Percentiles rank a stretch among this genome's conserved stretches.
phyloP scores from a whole-genome alignment of 2,888 invertebrate species.

The Aspidiotus destructor region DNA sequence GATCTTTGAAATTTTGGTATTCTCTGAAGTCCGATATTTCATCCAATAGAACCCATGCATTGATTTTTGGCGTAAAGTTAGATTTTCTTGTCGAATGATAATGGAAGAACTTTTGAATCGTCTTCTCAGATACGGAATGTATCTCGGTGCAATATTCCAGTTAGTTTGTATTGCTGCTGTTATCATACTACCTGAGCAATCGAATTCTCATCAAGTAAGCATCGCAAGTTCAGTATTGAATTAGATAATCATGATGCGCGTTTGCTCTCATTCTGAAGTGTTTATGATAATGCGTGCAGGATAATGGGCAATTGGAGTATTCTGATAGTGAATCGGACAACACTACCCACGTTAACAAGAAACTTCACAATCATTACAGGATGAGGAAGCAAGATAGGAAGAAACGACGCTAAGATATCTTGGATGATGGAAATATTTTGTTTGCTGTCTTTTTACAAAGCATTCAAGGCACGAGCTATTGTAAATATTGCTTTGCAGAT shows the following conservation, averaged over 20 bases:
- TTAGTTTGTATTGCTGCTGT: slow-evolving; percentile 39
- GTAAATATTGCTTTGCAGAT: too few species aligned
- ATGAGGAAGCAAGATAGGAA: slow-evolving; percentile 42
- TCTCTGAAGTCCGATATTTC: too few species aligned
- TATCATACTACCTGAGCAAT: slow-evolving; percentile 38
- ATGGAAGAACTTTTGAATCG: slow-evolving; percentile 37
- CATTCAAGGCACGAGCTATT: too few species aligned
- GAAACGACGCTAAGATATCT: slow-evolving; percentile 38
- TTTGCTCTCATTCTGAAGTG: background rate
- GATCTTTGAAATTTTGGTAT: too few species aligned
- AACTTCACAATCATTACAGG: slow-evolving; percentile 40
- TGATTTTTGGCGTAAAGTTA: too few species aligned
- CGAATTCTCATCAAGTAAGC: slow-evolving; percentile 11
- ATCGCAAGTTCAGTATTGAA: too few species aligned
- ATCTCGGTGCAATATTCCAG: slow-evolving; percentile 39
- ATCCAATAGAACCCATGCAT: too few species aligned
- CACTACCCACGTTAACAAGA: slow-evolving; percentile 39
- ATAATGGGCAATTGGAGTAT: slow-evolving; percentile 38
- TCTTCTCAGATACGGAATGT: slow-evolving; percentile 36
- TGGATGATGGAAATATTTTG: too few species aligned
- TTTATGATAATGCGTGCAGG: slow-evolving; percentile 35
- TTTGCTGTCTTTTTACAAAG: too few species aligned
- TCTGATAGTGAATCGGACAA: slow-evolving; percentile 42
- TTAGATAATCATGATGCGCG: too few species aligned
- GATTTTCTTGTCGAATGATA: background rate